Evolutionary conservation across 2,797 vertebrate species (phyloP).

Genomic region (Hephaestus fuliginosus): DNA sequence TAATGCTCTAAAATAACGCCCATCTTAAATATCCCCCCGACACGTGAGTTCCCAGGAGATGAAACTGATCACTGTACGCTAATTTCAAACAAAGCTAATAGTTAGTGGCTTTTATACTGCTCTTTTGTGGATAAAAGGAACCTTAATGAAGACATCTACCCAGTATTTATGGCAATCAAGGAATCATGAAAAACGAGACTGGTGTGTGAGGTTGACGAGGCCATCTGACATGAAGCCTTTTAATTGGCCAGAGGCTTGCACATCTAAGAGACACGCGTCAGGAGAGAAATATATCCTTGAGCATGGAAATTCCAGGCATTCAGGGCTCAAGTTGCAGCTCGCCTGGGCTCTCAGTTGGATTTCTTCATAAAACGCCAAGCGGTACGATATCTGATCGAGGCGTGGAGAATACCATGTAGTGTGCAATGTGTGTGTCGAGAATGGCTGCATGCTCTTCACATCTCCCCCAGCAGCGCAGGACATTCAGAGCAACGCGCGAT

Average conservation of each 20-base stretch:
- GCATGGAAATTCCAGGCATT: slow-evolving; percentile 93
- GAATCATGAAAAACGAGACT: slow-evolving; percentile 68
- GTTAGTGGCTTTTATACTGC: slow-evolving; percentile 74
- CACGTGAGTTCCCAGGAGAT: slow-evolving; percentile 62
- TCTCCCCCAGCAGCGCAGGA: slow-evolving; percentile 23
- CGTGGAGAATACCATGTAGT: slow-evolving; percentile 54
- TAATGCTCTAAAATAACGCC: slow-evolving; percentile 53
- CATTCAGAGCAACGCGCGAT: slow-evolving; percentile 39
- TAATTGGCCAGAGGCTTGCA: slow-evolving; percentile 76
- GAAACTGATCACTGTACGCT: slow-evolving; percentile 68
- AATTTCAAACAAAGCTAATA: slow-evolving; percentile 71
- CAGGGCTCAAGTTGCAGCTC: slow-evolving; percentile 89
- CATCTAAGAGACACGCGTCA: slow-evolving; percentile 78
- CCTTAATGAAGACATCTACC: slow-evolving; percentile 75
- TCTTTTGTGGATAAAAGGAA: slow-evolving; percentile 65
- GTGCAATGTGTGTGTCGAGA: slow-evolving; percentile 52
- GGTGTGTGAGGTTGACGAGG: slow-evolving; percentile 66
- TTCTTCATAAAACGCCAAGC: slow-evolving; percentile 80
- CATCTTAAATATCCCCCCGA: slow-evolving; percentile 45
- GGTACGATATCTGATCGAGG: slow-evolving; percentile 80
- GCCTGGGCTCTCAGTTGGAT: slow-evolving; percentile 82
- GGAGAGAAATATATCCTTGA: slow-evolving; percentile 82
- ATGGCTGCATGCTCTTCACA: slow-evolving; percentile 24
- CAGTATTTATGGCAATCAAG: slow-evolving; percentile 72
- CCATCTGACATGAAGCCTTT: slow-evolving; percentile 74